phyloP scores from a whole-genome alignment of 2,797 vertebrate genomes.

The Furcifer pardalis region DNA sequence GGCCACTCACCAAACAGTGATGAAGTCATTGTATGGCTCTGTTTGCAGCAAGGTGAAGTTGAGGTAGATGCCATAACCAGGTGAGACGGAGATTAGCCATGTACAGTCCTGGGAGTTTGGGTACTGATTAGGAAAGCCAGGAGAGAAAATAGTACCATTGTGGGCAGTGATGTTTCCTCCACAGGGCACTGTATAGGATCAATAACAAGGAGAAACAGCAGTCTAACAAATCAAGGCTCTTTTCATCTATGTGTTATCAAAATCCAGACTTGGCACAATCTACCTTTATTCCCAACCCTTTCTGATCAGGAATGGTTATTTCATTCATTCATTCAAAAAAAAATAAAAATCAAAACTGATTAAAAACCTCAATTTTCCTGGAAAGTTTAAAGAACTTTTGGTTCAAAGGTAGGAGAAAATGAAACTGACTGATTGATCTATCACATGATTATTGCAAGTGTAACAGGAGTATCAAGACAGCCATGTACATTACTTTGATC shows the following conservation, averaged over 20 bases:
- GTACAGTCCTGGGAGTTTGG: conserved; percentile 92
- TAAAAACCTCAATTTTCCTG: neutral
- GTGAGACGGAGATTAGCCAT: conserved; percentile 91
- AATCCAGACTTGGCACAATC: neutral
- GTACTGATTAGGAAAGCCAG: conserved; percentile 94
- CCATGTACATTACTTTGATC: too few relatives aligned
- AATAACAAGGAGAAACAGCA: conserved; percentile 46
- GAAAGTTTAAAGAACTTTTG: neutral
- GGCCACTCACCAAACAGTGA: conserved; percentile 90
- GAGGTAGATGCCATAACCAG: conserved; percentile 89
- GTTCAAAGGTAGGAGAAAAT: too few relatives aligned
- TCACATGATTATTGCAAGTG: too few relatives aligned
- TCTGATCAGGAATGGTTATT: neutral
- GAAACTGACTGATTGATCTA: too few relatives aligned
- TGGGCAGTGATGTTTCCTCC: conserved; percentile 92
- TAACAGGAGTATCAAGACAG: too few relatives aligned
- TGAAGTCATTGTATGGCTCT: conserved; percentile 93
- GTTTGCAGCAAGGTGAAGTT: conserved; percentile 95
- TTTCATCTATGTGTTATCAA: neutral
- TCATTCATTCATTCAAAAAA: neutral
- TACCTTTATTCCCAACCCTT: neutral
- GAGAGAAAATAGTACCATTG: conserved; percentile 95
- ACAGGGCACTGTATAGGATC: conserved; percentile 85
- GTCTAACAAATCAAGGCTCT: neutral
- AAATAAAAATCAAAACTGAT: too few relatives aligned